Conservation (phyloP, 2,797 vertebrate genomes). For the Oreonectes daqikongensis region DNA sequence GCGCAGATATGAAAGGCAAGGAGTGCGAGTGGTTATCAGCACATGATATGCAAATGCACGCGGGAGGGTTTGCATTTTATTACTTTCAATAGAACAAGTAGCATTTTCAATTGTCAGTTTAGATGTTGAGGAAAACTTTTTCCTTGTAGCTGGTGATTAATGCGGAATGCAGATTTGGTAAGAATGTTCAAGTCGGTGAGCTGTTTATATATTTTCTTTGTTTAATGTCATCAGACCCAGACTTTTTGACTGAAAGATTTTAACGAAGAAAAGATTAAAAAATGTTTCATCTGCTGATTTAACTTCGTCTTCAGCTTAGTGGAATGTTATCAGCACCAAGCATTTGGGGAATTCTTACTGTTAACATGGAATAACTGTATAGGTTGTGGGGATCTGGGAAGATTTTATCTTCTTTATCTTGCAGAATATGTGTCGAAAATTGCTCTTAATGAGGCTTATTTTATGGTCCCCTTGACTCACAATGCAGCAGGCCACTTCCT, state of each 20-base stretch:
- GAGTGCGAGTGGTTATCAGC: not conserved
- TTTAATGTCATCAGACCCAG: constrained; percentile 1
- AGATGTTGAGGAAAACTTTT: not conserved
- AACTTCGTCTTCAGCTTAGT: constrained; percentile 25
- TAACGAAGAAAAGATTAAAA: constrained; percentile 9
- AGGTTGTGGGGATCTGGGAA: constrained; percentile 34
- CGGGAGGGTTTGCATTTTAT: not conserved
- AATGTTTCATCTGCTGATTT: not conserved
- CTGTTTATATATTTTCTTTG: constrained; percentile 2
- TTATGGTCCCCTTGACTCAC: constrained; percentile 48
- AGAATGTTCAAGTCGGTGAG: not conserved
- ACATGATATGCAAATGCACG: not conserved
- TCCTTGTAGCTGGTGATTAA: constrained; percentile 4
- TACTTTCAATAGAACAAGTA: not conserved
- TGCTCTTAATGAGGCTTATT: constrained; percentile 46
- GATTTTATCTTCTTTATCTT: constrained; percentile 26
- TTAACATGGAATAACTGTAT: constrained; percentile 25
- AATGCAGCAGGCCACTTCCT: constrained; percentile 31
- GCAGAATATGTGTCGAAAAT: constrained; percentile 39
- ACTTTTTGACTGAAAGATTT: constrained; percentile 11
- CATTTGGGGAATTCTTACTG: constrained; percentile 2
- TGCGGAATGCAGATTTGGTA: not conserved
- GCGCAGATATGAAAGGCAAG: not conserved
- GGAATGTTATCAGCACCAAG: constrained; percentile 30
- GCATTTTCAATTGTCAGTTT: not conserved